Evolutionary conservation across 1,140 invertebrate genomes (phyloP), one percentile per base, ranked within the genome.

Genomic region (Piezodorus guildinii): DNA sequence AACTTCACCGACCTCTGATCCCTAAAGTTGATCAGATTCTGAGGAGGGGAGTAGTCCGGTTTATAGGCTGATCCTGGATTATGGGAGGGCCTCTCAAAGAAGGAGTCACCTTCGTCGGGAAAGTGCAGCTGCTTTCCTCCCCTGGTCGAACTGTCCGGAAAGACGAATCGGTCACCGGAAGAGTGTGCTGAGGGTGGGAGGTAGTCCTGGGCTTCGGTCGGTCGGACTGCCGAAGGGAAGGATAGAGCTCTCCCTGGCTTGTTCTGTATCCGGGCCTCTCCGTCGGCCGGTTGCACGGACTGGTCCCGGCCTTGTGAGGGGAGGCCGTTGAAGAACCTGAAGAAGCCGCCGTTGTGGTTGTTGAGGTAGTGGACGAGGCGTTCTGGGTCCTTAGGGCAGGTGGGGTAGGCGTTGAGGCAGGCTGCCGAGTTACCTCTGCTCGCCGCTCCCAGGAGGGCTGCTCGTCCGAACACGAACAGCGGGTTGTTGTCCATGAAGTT

Each of bases 291-390:
- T 14, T n/a, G 65, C 6, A 49, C n/a, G n/a, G 30, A 23, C 17
- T 39, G 34, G 12, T 39, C 34, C 1, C 34, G 34, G 1, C 34
- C 34, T 10, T 39, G 34, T 5, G 34, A 39, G 1, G 66, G 63
- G 1, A 46, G 30, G 3, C 64, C 61, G 62, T 79, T 82, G 71
- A 91, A 90, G 69, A 86, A 87, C 62, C 85, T 79, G 72, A 90
- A 91, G 72, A 90, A 88, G 12, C 88, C 89, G 46, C 89, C 88
- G 63, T 89, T 88, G 71, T 91, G 82, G 74, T 90, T 91, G 74
- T 91, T 91, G 54, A 91, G 76, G 72, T 91, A 91, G 71, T 87
- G 76, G 34, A 90, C 78, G 12, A 90, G 76, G 69, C 82, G 79
- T 64, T 85, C 80, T 27, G 84, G 76, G 70, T 87, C 83, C 65